Conservation (phyloP, 2,113 vertebrate genomes). For the Pseudorhombus dupliciocellatus region DNA sequence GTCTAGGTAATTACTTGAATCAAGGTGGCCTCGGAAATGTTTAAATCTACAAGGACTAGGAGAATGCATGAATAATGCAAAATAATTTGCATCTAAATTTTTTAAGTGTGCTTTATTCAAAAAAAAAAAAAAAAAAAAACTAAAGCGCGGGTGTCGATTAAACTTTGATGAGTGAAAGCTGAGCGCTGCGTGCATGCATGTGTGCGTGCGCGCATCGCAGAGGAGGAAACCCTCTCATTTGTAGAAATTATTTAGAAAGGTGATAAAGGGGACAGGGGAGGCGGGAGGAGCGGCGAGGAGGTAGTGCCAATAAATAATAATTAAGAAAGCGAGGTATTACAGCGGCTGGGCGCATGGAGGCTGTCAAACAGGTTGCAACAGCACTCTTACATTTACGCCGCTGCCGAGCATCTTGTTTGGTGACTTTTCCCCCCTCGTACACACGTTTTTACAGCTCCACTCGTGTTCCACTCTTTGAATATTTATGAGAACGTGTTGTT, state of each 20-base stretch:
- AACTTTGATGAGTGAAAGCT: slow-evolving; percentile 99
- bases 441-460: slow-evolving; percentile 68
- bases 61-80: slow-evolving; percentile 99
- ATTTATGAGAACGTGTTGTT: slow-evolving; percentile 73
- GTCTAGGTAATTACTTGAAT: slow-evolving; percentile 99
- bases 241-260: slow-evolving; percentile 95
- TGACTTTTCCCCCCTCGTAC: slow-evolving; percentile 26
- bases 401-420: slow-evolving; percentile 56
- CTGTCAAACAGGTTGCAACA: slow-evolving; percentile 68
- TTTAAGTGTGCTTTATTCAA: slow-evolving; percentile 99
- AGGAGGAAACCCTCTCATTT: slow-evolving; percentile 86
- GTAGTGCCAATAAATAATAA: slow-evolving; percentile 79
- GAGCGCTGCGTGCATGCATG: slow-evolving; percentile 74
- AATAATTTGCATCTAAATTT: slow-evolving; percentile 99
- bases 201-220: slow-evolving; percentile 34
- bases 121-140: slow-evolving; percentile 75
- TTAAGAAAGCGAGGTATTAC: slow-evolving; percentile 68
- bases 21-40: slow-evolving; percentile 99
- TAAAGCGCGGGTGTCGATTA: slow-evolving; percentile 86
- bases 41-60: slow-evolving; percentile 99
- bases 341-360: slow-evolving; percentile 44
- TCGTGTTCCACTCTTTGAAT: slow-evolving; percentile 57
- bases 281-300: slow-evolving; percentile 36
- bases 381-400: slow-evolving; percentile 34
- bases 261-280: slow-evolving; percentile 79